Evolutionary conservation across 2,113 vertebrate genomes (phyloP).

Genomic region (Mesoclemmys tuberculata): DNA sequence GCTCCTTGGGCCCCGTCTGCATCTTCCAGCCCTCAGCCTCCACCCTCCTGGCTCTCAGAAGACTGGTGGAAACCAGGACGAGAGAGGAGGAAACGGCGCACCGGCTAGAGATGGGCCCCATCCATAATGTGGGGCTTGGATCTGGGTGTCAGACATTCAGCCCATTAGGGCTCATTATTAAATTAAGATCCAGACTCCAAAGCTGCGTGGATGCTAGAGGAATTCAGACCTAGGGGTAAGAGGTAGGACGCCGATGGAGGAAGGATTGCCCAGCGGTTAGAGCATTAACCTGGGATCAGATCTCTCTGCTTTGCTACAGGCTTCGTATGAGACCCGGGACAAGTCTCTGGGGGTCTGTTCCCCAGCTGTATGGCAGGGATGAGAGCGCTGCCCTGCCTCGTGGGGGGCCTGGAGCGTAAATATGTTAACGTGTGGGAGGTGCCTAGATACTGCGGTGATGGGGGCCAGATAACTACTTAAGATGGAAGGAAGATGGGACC

Average conservation of each 20-base stretch:
- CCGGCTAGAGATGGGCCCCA: neutral
- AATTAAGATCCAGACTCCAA: neutral
- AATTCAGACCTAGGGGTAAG: neutral
- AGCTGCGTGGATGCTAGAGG: neutral
- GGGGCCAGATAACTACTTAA: fast-evolving
- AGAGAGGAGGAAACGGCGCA: neutral
- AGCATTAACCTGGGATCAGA: no score
- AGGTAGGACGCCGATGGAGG: no score
- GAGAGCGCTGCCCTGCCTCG: neutral
- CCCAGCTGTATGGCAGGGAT: neutral
- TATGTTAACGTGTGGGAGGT: no score
- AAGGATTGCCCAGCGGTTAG: neutral
- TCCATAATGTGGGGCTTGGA: neutral
- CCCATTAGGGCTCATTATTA: neutral
- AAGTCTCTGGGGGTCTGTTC: neutral
- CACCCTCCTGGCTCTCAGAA: neutral
- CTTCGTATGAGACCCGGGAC: neutral
- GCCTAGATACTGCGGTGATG: neutral
- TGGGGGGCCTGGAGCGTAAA: no score
- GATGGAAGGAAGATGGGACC: no score
- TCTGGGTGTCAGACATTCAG: neutral
- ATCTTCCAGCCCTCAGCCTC: neutral
- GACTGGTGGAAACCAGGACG: neutral
- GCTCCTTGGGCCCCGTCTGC: no score
- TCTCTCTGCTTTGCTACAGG: no score